phyloP scores from a whole-genome alignment of 2,113 vertebrate genomes.

The Pseudorectes ferrugineus region DNA sequence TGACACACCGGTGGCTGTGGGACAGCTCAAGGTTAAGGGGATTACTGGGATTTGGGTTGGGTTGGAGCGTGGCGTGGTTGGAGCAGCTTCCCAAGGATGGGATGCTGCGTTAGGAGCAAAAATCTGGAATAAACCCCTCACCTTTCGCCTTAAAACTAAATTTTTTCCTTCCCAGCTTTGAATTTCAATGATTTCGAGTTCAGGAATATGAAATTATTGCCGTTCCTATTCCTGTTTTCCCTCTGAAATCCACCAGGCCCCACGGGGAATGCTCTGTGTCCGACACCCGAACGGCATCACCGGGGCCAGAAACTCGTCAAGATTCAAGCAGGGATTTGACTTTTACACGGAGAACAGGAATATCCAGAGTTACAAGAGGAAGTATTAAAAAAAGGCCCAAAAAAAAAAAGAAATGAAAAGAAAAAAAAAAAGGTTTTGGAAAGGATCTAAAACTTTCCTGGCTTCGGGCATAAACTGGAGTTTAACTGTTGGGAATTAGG shows the following conservation, averaged over 20 bases:
- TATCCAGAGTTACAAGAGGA: constrained; percentile 43
- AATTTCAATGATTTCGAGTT: neutral
- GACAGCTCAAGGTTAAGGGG: constrained; percentile 23
- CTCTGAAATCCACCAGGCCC: neutral
- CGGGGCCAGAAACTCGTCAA: neutral
- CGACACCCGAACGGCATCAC: neutral
- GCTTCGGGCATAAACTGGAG: constrained; percentile 34
- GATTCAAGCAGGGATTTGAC: neutral
- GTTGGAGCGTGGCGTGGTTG: rapidly evolving
- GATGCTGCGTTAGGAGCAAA: neutral
- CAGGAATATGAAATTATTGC: neutral
- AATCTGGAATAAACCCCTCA: neutral
- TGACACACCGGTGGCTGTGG: neutral
- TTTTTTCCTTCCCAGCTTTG: neutral
- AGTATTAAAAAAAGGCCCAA: neutral
- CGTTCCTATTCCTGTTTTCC: neutral
- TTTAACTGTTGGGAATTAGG: constrained; percentile 40
- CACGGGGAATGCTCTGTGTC: neutral
- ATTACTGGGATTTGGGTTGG: neutral
- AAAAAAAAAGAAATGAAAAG: neutral
- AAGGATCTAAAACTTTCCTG: constrained; percentile 63
- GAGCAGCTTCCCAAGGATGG: neutral
- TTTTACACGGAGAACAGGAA: constrained; percentile 25
- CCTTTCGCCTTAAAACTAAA: neutral
- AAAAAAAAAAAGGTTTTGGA: neutral